A percentile compares a stretch with the other conserved stretches of the same genome.
These are phyloP conservation scores for Siniperca knerii DNA, from an alignment of 2,113 vertebrate species.

Conservation along the genomic window DNA sequence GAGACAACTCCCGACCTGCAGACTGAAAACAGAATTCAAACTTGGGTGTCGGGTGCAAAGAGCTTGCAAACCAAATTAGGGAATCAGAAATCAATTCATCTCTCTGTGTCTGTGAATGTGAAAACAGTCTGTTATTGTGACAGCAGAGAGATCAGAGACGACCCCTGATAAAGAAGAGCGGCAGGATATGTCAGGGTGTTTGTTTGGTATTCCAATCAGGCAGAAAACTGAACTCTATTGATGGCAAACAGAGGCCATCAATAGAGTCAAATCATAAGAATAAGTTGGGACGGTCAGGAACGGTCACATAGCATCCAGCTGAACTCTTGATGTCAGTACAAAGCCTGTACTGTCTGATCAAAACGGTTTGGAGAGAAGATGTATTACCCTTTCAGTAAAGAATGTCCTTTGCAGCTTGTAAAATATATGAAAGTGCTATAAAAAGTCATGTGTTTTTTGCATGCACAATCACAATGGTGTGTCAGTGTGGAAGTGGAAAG, in stretches of 20 bases:
- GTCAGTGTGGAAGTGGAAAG: constrained; percentile 37
- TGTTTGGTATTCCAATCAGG: constrained; percentile 34
- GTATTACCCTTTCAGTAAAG: constrained; percentile 87
- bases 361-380: constrained; percentile 65
- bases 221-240: constrained; percentile 62
- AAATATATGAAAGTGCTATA: constrained; percentile 83
- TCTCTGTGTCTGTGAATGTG: constrained; percentile 60
- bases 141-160: constrained; percentile 41
- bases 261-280: constrained; percentile 63
- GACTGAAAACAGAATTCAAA: constrained; percentile 34
- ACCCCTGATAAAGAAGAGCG: constrained; percentile 7
- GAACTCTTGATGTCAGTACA: constrained; percentile 48
- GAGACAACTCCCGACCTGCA: neutral
- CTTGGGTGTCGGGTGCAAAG: constrained; percentile 23
- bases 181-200: constrained; percentile 3
- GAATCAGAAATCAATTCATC: constrained; percentile 41
- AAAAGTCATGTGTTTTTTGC: constrained; percentile 61
- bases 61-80: constrained; percentile 52
- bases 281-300: constrained; percentile 15
- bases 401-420: constrained; percentile 89
- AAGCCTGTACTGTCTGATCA: constrained; percentile 48
- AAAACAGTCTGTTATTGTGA: constrained; percentile 36
- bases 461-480: constrained; percentile 59
- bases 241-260: constrained; percentile 47
- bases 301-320: constrained; percentile 68